Evolutionary conservation across 1,140 invertebrate genomes (phyloP), one percentile per base, ranked within the genome.

Genomic region (Sesamia nonagrioides): DNA sequence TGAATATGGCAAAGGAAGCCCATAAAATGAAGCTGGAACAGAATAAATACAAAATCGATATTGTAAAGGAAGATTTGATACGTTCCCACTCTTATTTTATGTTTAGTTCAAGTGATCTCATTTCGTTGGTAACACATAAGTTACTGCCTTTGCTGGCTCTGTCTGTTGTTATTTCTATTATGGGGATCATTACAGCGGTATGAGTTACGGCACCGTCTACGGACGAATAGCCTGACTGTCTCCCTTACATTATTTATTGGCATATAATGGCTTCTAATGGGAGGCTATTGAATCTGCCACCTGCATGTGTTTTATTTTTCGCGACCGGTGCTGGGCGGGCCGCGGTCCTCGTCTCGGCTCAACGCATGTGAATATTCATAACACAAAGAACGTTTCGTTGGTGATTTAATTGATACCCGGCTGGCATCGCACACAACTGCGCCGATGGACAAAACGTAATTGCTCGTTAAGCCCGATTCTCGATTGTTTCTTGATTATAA

Each of bases 221-320:
- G 84, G 84, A 91, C 83, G 85, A 86, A 93, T 87, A 87, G 83
- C 78, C 79, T 81, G 81, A 89, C 86, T 89, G 89, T 93, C 91
- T 91, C 86, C 79, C 84, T 81, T 78, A 58, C 82, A 84, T 88
- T 93, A 94, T 94, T 94, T 92, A 94, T 93, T 89, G 88, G 86
- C 88, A 86, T 87, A 91, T 93, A 94, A 94, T 93, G 84, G 89
- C 82, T 89, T 86, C 88, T 92, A 93, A 94, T 94, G 88, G 89
- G 84, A 80, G 86, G 88, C 88, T 91, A 91, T 92, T 91, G 88
- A 92, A 92, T 92, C 88, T 87, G 86, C 88, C 89, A 92, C 89
- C 87, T 90, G 88, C 88, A 86, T 88, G 85, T 90, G 85, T 86
- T 92, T 91, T 89, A 88, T 89, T 90, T 86, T 85, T 54, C 76